Evolutionary conservation across 2,888 invertebrate species (phyloP).

Genomic region (Eudemis profundana): DNA sequence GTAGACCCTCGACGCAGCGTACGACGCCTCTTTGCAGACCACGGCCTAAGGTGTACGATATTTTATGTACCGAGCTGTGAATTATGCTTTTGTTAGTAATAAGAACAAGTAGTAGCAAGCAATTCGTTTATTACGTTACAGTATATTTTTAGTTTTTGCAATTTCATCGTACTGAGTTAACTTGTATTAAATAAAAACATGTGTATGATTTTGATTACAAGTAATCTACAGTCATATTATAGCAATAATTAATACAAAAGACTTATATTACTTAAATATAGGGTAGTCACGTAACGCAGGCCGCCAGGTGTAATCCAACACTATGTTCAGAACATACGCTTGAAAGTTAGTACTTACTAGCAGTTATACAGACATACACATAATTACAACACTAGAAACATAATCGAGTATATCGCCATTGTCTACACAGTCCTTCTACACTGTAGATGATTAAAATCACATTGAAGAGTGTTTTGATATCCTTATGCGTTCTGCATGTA

Average conservation of each 20-base stretch:
- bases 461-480: too few relatives aligned
- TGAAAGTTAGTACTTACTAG: too few relatives aligned
- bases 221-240: not conserved
- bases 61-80: constrained; percentile 5
- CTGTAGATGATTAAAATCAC: too few relatives aligned
- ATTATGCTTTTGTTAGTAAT: constrained; percentile 32
- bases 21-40: too few relatives aligned
- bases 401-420: too few relatives aligned
- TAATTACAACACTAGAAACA: too few relatives aligned
- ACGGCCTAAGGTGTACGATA: not conserved
- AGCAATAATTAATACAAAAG: not conserved
- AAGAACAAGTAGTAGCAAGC: constrained; percentile 23
- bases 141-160: not conserved
- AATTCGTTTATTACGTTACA: constrained; percentile 34
- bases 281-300: not conserved
- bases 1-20: too few relatives aligned
- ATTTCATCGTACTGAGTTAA: not conserved
- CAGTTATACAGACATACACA: too few relatives aligned
- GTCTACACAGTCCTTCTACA: too few relatives aligned
- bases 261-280: not conserved
- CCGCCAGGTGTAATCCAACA: not conserved
- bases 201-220: not conserved
- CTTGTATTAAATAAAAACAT: not conserved
- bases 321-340: too few relatives aligned
- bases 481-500: too few relatives aligned